Base-by-base conservation (phyloP, 2,888 invertebrate species). In the Hermaeophaga mercurialis region DNA sequence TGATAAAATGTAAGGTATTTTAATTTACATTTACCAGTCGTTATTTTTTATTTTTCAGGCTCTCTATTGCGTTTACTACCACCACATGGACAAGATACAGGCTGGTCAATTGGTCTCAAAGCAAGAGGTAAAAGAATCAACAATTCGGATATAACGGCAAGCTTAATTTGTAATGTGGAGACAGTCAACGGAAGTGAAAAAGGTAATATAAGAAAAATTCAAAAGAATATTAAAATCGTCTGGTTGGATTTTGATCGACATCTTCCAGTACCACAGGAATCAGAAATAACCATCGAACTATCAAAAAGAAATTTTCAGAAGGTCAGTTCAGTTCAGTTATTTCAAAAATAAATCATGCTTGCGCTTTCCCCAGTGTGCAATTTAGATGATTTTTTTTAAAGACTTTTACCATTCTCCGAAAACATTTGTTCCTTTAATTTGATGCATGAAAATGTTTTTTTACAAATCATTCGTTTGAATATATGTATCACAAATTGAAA, bases 201-300 rank as follows among this genome's bases (percentile, higher is more conserved):
- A 9, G 75, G 77, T 11, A 75, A 75, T 3, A 63, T 65, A 6
- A 72, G 78, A 47, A 71, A 73, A 0, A 64, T 75, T 11, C 36
- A 58, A 2, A 66, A 70, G 19, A 76, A 74, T 5, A 24, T 69
- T 24, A 68, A 73, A 36, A 71, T 85, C n/a, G 77, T 79, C 2
- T 66, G 85, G 24, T 75, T 84, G 61, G 82, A 83, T 62, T 78
- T 80, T 41, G 77, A 81, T 62, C 80, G 80, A 61, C 80, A 80
- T 71, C 75, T 77, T 1, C 80, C 80, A 0, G 59, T 69, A n/a
- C 67, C 75, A 7, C 79, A 80, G 54, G 72, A 71, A 1, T 64
- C 70, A 22, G 66, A 67, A 45, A 71, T 78, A n/a, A 66, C 70
- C 19, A 73, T 79, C 36, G 65, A 65, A 17, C 66, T 80, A 18